Evolutionary conservation across 1,140 invertebrate species (phyloP), one percentile per base, ranked within the genome.

Genomic region (Drosophila pachea): DNA sequence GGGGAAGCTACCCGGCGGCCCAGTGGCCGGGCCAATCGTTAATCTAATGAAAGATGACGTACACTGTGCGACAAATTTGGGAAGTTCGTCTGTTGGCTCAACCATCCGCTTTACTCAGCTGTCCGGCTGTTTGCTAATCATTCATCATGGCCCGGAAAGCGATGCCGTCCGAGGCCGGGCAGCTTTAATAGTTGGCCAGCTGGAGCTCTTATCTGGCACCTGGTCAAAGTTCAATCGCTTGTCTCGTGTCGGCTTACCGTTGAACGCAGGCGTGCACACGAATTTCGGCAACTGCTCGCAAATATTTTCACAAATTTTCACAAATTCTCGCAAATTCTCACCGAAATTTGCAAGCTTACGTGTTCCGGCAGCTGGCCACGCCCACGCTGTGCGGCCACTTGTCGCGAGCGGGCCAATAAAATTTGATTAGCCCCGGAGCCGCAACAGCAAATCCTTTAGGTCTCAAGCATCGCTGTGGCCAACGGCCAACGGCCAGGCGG

Each of bases 11-110:
- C 22, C 22, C 76, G 68, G 76, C 49, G 40, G 22, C 32, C 31
- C 12, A 35, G 42, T 29, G 59, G 61, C 42, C 63, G 49, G 49
- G 56, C 68, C 76, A 84, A 84, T 84, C 79, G 79, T 84, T 84
- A 84, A 84, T 84, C 79, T 84, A 84, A 84, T 84, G 79, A 84
- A 84, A 84, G 76, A 84, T 84, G 79, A 86, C 81, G 69, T 84
- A 70, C 61, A 47, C 43, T 75, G 63, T 67, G 59, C 68, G 70
- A 43, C 64, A 75, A 68, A 70, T 73, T 77, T 78, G 74, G 66
- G 62, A 0, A 6, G n/a, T 42, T 12, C 12, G 4, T 4, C 40
- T 42, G n/a, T 42, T 42, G 8, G 6, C 11, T 42, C 6, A 43
- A 54, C 63, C 58, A 58, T 60, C 55, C 59, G 68, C 49, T 67